Percentiles rank a stretch among this genome's conserved stretches.
These are phyloP conservation scores for Perccottus glenii DNA, from an alignment of 2,113 vertebrate species.

Conservation along the genomic window DNA sequence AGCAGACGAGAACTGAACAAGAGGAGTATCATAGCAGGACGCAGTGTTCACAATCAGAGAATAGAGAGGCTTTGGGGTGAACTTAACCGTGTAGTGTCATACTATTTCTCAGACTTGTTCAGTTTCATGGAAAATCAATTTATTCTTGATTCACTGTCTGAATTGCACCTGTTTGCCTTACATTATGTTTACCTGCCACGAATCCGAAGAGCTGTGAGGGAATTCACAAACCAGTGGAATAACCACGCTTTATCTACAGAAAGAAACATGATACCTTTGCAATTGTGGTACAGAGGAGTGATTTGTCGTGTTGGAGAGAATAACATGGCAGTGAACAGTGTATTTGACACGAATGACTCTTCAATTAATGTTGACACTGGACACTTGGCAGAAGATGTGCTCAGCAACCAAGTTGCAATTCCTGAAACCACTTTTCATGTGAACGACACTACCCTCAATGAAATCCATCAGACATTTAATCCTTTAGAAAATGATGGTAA, in stretches of 20 bases:
- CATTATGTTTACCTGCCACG: constrained; percentile 1
- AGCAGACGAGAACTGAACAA: background rate
- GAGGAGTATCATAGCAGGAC: background rate
- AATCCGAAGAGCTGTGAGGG: background rate
- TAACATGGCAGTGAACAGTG: too few relatives aligned
- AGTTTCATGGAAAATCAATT: background rate
- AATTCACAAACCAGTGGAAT: constrained; percentile 6
- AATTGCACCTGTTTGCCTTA: background rate
- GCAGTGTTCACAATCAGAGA: background rate
- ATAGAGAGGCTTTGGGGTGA: constrained; percentile 1
- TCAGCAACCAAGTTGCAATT: background rate
- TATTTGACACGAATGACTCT: too few relatives aligned
- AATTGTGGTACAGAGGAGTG: background rate
- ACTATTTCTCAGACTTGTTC: background rate
- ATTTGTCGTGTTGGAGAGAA: background rate
- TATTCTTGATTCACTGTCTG: background rate
- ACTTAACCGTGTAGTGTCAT: background rate
- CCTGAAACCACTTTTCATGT: background rate
- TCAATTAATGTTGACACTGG: too few relatives aligned
- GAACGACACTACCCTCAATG: background rate
- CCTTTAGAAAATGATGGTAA: background rate
- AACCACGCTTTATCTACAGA: background rate
- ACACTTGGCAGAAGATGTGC: too few relatives aligned
- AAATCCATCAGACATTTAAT: background rate
- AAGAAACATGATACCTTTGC: background rate